These are phyloP conservation scores for Excalfactoria chinensis DNA, from an alignment of 2,113 vertebrate genomes.

Conservation along the genomic window DNA sequence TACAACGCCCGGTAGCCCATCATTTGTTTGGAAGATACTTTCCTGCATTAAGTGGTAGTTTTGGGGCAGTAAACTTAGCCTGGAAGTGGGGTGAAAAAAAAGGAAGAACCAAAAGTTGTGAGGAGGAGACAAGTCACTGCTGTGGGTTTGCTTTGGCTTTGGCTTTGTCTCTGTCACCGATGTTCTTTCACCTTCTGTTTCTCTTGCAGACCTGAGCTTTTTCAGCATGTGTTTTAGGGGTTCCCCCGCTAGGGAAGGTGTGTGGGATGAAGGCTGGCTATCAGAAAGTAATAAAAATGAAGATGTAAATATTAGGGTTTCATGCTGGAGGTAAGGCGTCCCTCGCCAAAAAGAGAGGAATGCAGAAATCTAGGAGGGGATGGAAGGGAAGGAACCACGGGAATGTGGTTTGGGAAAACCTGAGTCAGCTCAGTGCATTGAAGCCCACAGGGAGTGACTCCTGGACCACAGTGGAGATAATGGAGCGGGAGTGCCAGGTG, in stretches of 20 bases:
- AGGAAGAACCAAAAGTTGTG: not conserved
- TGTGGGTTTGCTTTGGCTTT: not conserved
- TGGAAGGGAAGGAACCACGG: accelerated
- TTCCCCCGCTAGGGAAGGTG: not conserved
- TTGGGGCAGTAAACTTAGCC: not conserved
- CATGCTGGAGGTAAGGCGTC: not conserved
- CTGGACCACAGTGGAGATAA: not conserved
- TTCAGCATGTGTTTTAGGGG: not conserved
- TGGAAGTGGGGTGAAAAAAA: not conserved
- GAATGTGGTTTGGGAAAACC: not conserved
- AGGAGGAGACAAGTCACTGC: not conserved
- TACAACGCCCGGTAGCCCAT: not conserved
- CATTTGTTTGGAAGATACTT: not conserved
- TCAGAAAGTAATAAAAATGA: not conserved
- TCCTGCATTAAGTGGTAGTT: not conserved
- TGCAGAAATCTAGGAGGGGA: not conserved
- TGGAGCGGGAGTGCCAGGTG: not conserved
- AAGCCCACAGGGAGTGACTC: not conserved
- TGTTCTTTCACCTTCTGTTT: not conserved
- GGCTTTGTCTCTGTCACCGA: accelerated
- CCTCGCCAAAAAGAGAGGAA: not conserved
- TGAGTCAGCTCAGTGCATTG: not conserved
- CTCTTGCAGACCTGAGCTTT: not conserved
- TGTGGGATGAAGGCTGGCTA: not conserved
- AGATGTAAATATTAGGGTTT: not conserved